Conservation (phyloP, 2,888 invertebrate species). For the Cordylochernes scorpioides region DNA sequence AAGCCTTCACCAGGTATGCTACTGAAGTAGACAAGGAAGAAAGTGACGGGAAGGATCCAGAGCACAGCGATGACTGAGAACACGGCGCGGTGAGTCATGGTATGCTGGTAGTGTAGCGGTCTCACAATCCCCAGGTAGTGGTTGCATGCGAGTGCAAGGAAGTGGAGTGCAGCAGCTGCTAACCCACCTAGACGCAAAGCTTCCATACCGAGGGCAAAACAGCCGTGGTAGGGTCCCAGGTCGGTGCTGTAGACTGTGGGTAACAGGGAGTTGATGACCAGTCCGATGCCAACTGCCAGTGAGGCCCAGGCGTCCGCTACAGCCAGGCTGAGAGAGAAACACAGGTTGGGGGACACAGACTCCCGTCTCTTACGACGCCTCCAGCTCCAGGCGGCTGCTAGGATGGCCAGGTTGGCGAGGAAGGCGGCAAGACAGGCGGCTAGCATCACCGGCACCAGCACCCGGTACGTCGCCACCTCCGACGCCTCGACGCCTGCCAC, state of each 20-base stretch:
- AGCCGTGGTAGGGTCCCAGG: conserved; percentile 20
- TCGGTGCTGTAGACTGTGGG: conserved; percentile 20
- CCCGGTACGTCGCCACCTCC: too few species aligned
- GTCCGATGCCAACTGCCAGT: conserved; percentile 27
- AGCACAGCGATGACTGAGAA: conserved; percentile 27
- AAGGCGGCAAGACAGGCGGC: conserved; percentile 29
- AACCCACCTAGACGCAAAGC: conserved; percentile 31
- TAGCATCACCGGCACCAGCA: conserved; percentile 21
- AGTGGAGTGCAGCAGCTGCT: conserved; percentile 33
- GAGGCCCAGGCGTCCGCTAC: conserved; percentile 32
- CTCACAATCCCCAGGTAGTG: conserved; percentile 36
- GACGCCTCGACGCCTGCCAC: too few species aligned
- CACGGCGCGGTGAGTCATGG: conserved; percentile 29
- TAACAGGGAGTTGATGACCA: conserved; percentile 30
- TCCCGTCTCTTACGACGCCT: too few species aligned
- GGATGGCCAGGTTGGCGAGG: conserved; percentile 29
- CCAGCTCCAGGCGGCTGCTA: conserved; percentile 30
- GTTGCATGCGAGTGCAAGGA: conserved; percentile 34
- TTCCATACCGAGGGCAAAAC: conserved; percentile 20
- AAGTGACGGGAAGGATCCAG: conserved; percentile 30
- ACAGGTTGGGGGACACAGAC: conserved; percentile 17
- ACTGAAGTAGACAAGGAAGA: conserved; percentile 28
- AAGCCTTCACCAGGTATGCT: conserved; percentile 24
- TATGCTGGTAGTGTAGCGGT: conserved; percentile 35
- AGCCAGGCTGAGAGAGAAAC: conserved; percentile 21